Base-by-base conservation (phyloP, 2,888 invertebrate species). In the Netelia inedita region DNA sequence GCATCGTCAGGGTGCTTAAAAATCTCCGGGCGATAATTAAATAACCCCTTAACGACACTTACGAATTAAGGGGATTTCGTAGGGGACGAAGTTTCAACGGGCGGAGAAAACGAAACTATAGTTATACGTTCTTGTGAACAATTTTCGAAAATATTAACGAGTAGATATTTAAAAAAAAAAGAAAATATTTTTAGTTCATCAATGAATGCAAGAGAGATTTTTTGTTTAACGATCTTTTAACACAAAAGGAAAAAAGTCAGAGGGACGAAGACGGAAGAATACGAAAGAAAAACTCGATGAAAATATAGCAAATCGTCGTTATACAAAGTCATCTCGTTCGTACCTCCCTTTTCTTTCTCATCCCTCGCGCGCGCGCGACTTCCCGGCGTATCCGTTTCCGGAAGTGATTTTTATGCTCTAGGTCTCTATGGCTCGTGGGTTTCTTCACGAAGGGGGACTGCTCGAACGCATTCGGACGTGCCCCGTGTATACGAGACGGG, bases 321-420 rank as follows among this genome's bases (percentile, higher is more conserved):
- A 80, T 59, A 73, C 5, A 28, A 28, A 28, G 28, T 28, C 28
- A 57, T 63, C 69, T 59, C 63, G 65, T 78, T 81, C 61, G 65
- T 41, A 61, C n/a, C 19, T 28, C 63, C 74, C 61, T 72, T 68
- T 43, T 35, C 61, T 68, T 59, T 19, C 10, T 43, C 11, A 46
- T 28, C n/a, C 19, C 41, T 84, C 65, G 79, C 61, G 83, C 71
- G 69, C 72, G 82, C 87, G 88, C 87, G 85, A 87, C 89, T 88
- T 92, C 92, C 92, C 90, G 90, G 65, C 79, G 35, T 82, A 91
- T 91, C 91, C 90, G 91, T 88, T 92, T 92, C 92, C 92, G 92
- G 86, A 86, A 87, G 88, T 87, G 88, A 92, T 92, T 92, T 91
- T 92, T 92, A 89, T 90, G 82, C 87, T 86, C 53, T 9, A 21